Conservation (phyloP, 2,888 invertebrate species). For the Amphipoea oculea region DNA sequence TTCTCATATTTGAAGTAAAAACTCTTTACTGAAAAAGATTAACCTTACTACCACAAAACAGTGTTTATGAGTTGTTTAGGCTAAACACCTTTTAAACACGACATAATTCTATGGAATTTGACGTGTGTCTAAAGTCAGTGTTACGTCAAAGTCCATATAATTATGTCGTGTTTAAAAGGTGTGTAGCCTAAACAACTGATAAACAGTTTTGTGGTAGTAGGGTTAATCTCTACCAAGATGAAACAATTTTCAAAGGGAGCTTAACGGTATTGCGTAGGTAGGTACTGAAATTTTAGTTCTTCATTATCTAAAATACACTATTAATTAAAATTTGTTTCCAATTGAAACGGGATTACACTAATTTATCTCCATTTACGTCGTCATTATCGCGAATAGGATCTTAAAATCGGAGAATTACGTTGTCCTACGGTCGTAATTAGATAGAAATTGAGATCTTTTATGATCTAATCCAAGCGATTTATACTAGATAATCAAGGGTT, state of each 20-base stretch:
- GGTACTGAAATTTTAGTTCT: constrained; percentile 7
- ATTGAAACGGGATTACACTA: constrained; percentile 37
- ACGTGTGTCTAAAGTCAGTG: too few relatives aligned
- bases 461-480: constrained; percentile 44
- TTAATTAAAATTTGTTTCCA: constrained; percentile 38
- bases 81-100: too few relatives aligned
- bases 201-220: too few relatives aligned
- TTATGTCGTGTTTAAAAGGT: too few relatives aligned
- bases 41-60: too few relatives aligned
- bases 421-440: constrained; percentile 43
- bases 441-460: constrained; percentile 54
- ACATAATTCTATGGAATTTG: too few relatives aligned
- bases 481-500: constrained; percentile 48
- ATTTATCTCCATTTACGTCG: constrained; percentile 39
- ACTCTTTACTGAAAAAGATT: background rate
- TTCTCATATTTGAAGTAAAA: background rate
- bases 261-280: background rate
- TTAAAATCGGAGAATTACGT: constrained; percentile 41
- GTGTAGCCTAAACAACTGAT: too few relatives aligned
- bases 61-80: too few relatives aligned
- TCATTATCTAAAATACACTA: constrained; percentile 40
- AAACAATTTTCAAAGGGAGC: background rate
- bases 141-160: too few relatives aligned
- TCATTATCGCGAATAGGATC: constrained; percentile 44
- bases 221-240: background rate